Evolutionary conservation across 2,113 vertebrate species (phyloP).

Genomic region (Progne subis): DNA sequence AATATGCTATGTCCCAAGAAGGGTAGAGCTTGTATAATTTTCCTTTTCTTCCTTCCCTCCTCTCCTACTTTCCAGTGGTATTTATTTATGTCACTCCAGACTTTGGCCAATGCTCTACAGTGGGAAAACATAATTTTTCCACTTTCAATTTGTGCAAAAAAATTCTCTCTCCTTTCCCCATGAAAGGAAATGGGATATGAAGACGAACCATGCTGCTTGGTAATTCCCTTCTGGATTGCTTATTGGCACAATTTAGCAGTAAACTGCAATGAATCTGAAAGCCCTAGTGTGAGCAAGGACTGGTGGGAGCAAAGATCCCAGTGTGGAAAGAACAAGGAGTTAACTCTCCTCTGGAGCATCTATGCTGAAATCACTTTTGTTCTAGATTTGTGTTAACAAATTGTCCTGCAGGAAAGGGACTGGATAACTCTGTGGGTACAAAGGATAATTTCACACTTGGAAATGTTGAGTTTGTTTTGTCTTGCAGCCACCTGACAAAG

Average conservation of each 20-base stretch:
- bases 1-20: background rate
- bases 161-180: background rate
- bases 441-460: background rate
- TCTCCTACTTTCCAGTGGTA: background rate
- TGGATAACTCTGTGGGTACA: background rate
- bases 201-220: rapidly evolving
- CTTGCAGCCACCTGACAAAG: background rate
- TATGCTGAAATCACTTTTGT: background rate
- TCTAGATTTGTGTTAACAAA: background rate
- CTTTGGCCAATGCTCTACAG: background rate
- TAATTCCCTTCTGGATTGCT: background rate
- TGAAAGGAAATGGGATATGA: background rate
- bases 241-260: background rate
- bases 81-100: background rate
- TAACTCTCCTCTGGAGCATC: background rate
- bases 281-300: background rate
- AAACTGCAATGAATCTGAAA: background rate
- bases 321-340: background rate
- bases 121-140: background rate
- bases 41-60: background rate
- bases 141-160: background rate
- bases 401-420: background rate
- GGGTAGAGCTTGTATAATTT: background rate
- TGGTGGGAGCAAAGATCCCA: background rate
- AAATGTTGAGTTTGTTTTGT: background rate